Evolutionary conservation across 2,888 invertebrate genomes (phyloP).

Genomic region (Carpatolechia fugitivella): DNA sequence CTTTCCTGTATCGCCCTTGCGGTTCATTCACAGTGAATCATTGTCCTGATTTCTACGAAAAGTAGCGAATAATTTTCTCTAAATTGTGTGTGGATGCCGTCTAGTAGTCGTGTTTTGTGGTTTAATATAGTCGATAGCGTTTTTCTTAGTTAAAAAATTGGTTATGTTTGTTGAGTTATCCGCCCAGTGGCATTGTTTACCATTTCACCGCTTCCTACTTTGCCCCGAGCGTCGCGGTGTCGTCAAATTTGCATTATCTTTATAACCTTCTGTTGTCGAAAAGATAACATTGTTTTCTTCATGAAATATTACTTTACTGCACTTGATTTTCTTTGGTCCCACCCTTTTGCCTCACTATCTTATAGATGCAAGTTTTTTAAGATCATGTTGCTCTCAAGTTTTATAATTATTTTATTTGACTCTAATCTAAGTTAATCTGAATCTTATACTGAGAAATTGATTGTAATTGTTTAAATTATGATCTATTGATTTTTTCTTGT

Average conservation of each 20-base stretch:
- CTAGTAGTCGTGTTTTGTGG: slow-evolving; percentile 8
- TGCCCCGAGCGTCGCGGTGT: slow-evolving; percentile 11
- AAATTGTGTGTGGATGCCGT: slow-evolving; percentile 22
- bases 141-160: slow-evolving; percentile 27
- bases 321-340: neutral
- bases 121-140: slow-evolving; percentile 19
- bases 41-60: slow-evolving; percentile 63
- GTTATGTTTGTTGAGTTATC: slow-evolving; percentile 36
- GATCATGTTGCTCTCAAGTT: too few relatives aligned
- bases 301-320: neutral
- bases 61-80: slow-evolving; percentile 43
- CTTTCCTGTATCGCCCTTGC: slow-evolving; percentile 50
- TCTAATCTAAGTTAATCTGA: too few relatives aligned
- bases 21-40: slow-evolving; percentile 60
- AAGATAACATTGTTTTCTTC: slow-evolving; percentile 13
- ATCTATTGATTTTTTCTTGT: too few relatives aligned
- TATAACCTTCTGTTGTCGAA: slow-evolving; percentile 24
- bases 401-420: too few relatives aligned
- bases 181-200: slow-evolving; percentile 70
- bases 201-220: slow-evolving; percentile 45
- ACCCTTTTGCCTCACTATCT: neutral
- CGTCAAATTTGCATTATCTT: slow-evolving; percentile 12
- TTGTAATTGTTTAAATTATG: too few relatives aligned
- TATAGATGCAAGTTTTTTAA: too few relatives aligned
- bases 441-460: too few relatives aligned